Evolutionary conservation across 2,797 vertebrate species (phyloP).

Genomic region (Nyctalus aviator): DNA sequence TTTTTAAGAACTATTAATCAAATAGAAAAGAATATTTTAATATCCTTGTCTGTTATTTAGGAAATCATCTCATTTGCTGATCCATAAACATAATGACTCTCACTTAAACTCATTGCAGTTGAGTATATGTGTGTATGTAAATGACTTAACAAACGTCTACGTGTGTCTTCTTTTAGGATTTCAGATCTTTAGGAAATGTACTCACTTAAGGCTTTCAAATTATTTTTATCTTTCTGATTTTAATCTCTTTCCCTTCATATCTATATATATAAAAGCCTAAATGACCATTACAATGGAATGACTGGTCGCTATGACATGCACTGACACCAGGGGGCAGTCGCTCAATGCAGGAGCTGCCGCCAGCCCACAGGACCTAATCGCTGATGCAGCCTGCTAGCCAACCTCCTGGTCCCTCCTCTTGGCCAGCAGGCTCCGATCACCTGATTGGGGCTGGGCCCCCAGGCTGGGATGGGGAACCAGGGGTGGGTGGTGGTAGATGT

Average conservation of each 20-base stretch:
- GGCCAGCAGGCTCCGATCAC: too few species aligned
- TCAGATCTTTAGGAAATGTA: constrained; percentile 32
- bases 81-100: constrained; percentile 25
- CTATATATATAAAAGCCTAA: neutral
- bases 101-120: neutral
- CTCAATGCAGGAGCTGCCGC: too few species aligned
- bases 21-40: constrained; percentile 53
- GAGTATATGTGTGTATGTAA: neutral
- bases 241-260: constrained; percentile 26
- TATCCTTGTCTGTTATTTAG: neutral
- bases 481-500: too few species aligned
- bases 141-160: neutral
- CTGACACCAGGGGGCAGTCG: too few species aligned
- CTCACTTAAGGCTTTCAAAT: neutral
- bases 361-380: too few species aligned
- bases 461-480: too few species aligned
- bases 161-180: neutral
- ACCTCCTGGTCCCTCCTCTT: too few species aligned
- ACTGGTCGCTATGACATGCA: accelerated
- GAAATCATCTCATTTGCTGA: constrained; percentile 54
- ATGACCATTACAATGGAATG: too few species aligned
- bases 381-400: too few species aligned
- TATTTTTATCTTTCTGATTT: constrained; percentile 44
- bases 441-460: too few species aligned
- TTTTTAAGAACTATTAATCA: constrained; percentile 20